Conservation (phyloP, 2,888 invertebrate species). For the Drymonia ruficornis region DNA sequence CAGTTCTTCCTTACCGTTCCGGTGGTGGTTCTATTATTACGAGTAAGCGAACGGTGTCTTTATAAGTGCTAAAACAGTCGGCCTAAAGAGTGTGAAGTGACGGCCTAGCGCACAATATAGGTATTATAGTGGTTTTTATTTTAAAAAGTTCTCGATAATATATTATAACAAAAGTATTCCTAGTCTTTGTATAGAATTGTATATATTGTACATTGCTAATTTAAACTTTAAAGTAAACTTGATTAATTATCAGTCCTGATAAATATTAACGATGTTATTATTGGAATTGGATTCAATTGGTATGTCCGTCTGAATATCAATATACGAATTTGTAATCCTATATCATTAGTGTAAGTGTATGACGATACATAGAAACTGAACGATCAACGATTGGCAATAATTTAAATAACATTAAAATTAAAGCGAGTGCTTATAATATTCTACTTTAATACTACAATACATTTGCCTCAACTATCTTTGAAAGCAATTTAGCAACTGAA, state of each 20-base stretch:
- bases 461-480: too few relatives aligned
- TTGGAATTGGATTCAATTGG: conserved; percentile 78
- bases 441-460: background rate
- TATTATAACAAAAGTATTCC: conserved; percentile 57
- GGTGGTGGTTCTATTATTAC: background rate
- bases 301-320: conserved; percentile 80
- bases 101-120: conserved; percentile 48
- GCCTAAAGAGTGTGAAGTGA: conserved; percentile 28
- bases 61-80: conserved; percentile 14
- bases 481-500: too few relatives aligned
- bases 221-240: conserved; percentile 38
- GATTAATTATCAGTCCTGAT: conserved; percentile 60
- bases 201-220: conserved; percentile 65
- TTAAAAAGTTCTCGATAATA: conserved; percentile 48
- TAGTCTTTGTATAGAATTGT: conserved; percentile 76
- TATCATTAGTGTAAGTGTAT: conserved; percentile 77
- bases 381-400: conserved; percentile 81
- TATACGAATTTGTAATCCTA: conserved; percentile 79
- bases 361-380: conserved; percentile 55
- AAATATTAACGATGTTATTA: conserved; percentile 65
- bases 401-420: conserved; percentile 49
- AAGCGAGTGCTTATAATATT: background rate
- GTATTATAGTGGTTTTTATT: conserved; percentile 35
- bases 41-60: conserved; percentile 28
- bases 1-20: conserved; percentile 65